Evolutionary conservation across 2,113 vertebrate species (phyloP).

Genomic region (Pollimyrus isidori): DNA sequence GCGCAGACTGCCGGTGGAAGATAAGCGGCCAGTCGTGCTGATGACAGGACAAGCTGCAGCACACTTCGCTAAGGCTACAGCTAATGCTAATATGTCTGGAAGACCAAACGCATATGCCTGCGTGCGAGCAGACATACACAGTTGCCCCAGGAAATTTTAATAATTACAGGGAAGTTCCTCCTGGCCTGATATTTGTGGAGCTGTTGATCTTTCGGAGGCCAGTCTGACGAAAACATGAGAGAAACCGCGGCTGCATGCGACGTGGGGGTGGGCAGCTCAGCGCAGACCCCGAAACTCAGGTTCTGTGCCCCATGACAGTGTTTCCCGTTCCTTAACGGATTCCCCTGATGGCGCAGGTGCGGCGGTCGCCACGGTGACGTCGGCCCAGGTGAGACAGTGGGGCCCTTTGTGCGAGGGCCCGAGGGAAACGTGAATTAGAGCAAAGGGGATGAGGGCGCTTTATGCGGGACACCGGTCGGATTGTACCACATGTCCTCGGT

Average conservation of each 20-base stretch:
- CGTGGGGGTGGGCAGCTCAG: background rate
- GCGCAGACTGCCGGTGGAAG: background rate
- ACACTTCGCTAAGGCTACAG: background rate
- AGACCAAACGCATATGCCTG: background rate
- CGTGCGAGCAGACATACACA: background rate
- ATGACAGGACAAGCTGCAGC: background rate
- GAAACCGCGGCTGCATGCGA: background rate
- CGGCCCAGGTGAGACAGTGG: background rate
- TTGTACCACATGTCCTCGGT: background rate
- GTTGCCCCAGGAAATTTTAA: background rate
- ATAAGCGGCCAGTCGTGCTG: background rate
- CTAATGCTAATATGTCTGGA: background rate
- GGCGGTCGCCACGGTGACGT: background rate
- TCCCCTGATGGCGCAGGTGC: background rate
- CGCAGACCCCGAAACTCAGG: background rate
- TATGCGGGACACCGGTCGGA: background rate
- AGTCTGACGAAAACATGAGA: background rate
- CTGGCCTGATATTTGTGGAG: background rate
- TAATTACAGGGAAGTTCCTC: conserved; percentile 1
- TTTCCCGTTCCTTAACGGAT: background rate
- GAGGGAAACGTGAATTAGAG: background rate
- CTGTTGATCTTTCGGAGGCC: background rate
- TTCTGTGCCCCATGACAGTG: background rate
- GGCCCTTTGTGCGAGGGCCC: background rate
- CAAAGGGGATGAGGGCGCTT: background rate